A percentile compares a stretch with the other conserved stretches of the same genome.
Evolutionary conservation across 2,888 invertebrate genomes (phyloP).

Genomic region (Xanthorhoe spadicearia): DNA sequence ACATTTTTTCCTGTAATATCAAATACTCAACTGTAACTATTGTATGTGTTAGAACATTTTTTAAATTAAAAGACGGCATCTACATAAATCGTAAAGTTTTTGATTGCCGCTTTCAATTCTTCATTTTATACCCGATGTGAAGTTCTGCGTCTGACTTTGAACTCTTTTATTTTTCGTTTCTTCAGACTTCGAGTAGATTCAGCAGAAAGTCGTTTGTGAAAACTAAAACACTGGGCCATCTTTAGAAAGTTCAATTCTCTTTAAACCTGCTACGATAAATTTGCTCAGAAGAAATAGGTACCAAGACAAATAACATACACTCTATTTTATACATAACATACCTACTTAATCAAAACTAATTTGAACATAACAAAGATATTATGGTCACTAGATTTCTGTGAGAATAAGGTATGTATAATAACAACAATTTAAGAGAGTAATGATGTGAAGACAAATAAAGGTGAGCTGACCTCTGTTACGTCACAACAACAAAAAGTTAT

Average conservation of each 20-base stretch:
- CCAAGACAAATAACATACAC: too few relatives aligned
- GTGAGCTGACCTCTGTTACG: not conserved
- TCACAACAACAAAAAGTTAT: too few relatives aligned
- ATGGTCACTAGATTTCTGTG: too few relatives aligned
- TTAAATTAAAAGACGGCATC: too few relatives aligned
- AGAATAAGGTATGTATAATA: too few relatives aligned
- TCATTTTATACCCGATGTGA: not conserved
- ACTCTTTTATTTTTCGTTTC: not conserved
- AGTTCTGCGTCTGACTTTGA: slow-evolving; percentile 6
- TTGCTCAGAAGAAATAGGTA: too few relatives aligned
- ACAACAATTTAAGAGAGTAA: too few relatives aligned
- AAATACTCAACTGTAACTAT: not conserved
- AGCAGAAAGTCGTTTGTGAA: slow-evolving; percentile 1
- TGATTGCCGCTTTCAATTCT: not conserved
- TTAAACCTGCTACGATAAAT: too few relatives aligned
- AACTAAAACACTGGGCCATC: not conserved
- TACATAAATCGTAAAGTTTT: not conserved
- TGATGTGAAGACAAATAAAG: too few relatives aligned
- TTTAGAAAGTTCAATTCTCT: not conserved
- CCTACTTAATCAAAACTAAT: too few relatives aligned
- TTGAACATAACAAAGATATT: too few relatives aligned
- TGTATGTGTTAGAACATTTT: not conserved
- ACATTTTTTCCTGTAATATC: not conserved
- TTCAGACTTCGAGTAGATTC: slow-evolving; percentile 1
- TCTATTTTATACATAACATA: too few relatives aligned